phyloP scores from a whole-genome alignment of 1,140 invertebrate genomes.

The Drosophila mayri region DNA sequence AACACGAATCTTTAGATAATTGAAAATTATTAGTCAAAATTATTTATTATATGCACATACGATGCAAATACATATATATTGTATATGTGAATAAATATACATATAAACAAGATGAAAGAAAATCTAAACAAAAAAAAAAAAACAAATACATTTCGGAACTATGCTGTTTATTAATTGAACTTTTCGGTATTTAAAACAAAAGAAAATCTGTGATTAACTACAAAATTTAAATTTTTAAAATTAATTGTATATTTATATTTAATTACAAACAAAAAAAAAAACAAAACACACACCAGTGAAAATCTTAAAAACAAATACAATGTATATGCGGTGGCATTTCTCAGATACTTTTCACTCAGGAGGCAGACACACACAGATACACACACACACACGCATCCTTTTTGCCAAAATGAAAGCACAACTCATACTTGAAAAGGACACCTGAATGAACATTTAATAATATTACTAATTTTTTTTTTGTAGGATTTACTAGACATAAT shows the following conservation, averaged over 20 bases:
- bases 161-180: conserved; percentile 79
- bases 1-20: conserved; percentile 70
- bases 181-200: conserved; percentile 82
- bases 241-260: conserved; percentile 72
- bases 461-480: conserved; percentile 62
- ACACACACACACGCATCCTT: conserved; percentile 23
- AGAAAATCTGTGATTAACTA: conserved; percentile 84
- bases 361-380: conserved; percentile 11
- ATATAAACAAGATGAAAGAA: conserved; percentile 35
- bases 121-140: conserved; percentile 17
- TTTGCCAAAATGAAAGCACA: conserved; percentile 24
- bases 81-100: conserved; percentile 34
- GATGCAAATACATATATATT: conserved; percentile 34
- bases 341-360: conserved; percentile 48
- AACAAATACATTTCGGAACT: conserved; percentile 72
- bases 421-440: conserved; percentile 35
- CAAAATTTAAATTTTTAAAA: conserved; percentile 83
- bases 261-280: conserved; percentile 33
- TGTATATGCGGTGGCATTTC: conserved; percentile 72
- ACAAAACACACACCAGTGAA: conserved; percentile 14
- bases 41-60: conserved; percentile 52
- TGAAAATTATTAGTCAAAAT: conserved; percentile 84
- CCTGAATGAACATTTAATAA: conserved; percentile 47
- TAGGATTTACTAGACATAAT: conserved; percentile 76
- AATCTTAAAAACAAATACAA: conserved; percentile 6